Conservation (phyloP, 2,113 vertebrate genomes). For the Malurus alboscapulatus region DNA sequence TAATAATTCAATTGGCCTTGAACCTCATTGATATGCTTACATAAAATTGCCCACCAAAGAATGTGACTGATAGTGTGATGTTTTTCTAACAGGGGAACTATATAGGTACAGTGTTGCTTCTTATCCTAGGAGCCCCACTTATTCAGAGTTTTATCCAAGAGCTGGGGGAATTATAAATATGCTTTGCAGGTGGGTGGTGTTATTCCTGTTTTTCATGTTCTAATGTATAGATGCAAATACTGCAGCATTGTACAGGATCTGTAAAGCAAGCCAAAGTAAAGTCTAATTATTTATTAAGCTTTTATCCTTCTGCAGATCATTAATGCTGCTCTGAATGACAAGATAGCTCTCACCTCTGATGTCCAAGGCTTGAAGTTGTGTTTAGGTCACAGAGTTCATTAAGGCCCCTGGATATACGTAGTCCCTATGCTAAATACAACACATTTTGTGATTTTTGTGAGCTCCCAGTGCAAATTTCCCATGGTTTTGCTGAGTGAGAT, state of each 20-base stretch:
- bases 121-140: not conserved
- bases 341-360: not conserved
- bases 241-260: not conserved
- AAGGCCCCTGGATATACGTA: not conserved
- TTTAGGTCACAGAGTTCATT: not conserved
- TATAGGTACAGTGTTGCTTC: not conserved
- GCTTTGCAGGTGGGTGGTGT: not conserved
- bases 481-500: not conserved
- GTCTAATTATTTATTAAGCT: not conserved
- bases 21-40: not conserved
- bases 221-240: not conserved
- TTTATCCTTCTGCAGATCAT: not conserved
- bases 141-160: not conserved
- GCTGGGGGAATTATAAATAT: not conserved
- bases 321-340: not conserved
- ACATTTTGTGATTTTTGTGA: not conserved
- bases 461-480: not conserved
- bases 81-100: not conserved
- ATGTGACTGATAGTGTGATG: not conserved
- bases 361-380: not conserved
- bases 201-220: slow-evolving; percentile 32
- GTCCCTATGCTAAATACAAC: not conserved
- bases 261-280: not conserved
- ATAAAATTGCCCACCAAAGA: not conserved
- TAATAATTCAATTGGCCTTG: not conserved